These are phyloP conservation scores for Andrena camellia DNA, from an alignment of 2,888 invertebrate genomes.

Conservation along the genomic window DNA sequence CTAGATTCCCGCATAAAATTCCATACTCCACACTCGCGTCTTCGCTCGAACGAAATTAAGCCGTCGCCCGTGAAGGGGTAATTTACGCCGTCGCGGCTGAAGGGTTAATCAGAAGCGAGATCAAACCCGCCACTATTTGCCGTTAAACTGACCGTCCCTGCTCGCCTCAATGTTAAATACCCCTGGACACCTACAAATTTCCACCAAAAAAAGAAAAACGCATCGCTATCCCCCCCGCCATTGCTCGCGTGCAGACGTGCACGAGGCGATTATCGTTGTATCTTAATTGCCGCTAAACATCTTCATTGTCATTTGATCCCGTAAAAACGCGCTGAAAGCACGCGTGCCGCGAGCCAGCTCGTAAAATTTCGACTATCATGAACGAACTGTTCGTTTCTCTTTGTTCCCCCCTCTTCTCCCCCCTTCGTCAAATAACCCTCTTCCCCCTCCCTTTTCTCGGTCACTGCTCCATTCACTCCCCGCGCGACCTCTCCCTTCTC, in stretches of 20 bases:
- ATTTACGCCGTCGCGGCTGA: conserved; percentile 22
- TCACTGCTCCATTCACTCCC: neutral
- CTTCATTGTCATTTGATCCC: conserved; percentile 33
- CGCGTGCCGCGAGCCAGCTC: neutral
- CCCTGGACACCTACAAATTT: conserved; percentile 22
- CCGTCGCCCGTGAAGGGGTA: conserved; percentile 3
- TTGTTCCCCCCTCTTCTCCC: neutral
- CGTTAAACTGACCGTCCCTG: conserved; percentile 2
- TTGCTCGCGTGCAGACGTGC: conserved; percentile 5
- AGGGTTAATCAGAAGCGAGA: conserved; percentile 22
- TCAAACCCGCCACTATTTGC: conserved; percentile 27
- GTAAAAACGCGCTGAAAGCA: conserved; percentile 10
- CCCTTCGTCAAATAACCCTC: neutral
- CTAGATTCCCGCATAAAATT: neutral
- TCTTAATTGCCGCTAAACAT: conserved; percentile 37
- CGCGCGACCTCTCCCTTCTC: neutral
- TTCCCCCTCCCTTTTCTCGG: neutral
- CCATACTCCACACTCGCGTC: neutral
- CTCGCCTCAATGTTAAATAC: conserved; percentile 17
- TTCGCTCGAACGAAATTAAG: conserved; percentile 3
- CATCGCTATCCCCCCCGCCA: neutral
- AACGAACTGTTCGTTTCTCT: conserved; percentile 21
- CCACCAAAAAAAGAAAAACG: conserved; percentile 1
- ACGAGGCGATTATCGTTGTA: conserved; percentile 12
- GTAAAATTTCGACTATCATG: conserved; percentile 17